A percentile compares a stretch with the other conserved stretches of the same genome.
Evolutionary conservation across 2,888 invertebrate species (phyloP).

Genomic region (Caenorhabditis plicata): DNA sequence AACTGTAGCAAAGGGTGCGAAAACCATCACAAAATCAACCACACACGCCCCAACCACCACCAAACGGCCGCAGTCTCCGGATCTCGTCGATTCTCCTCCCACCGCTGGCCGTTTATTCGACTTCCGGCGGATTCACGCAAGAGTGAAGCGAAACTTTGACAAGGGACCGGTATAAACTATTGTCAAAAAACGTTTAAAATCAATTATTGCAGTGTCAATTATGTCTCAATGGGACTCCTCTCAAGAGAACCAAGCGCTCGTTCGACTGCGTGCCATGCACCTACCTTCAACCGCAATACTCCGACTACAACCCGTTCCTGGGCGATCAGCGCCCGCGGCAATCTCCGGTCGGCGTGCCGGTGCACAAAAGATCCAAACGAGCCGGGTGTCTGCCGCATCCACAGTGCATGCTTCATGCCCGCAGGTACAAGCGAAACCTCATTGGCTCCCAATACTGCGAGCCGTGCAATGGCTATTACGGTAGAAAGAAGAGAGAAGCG

Average conservation of each 20-base stretch:
- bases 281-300: conserved; percentile 49
- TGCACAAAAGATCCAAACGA: conserved; percentile 35
- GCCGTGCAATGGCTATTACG: conserved; percentile 50
- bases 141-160: conserved; percentile 38
- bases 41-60: conserved; percentile 4
- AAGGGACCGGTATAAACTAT: conserved; percentile 1
- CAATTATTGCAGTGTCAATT: conserved; percentile 39
- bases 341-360: conserved; percentile 37
- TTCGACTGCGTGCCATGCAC: conserved; percentile 47
- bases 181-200: neutral
- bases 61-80: conserved; percentile 20
- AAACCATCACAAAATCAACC: conserved; percentile 16
- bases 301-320: conserved; percentile 37
- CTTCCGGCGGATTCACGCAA: conserved; percentile 28
- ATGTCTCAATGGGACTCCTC: conserved; percentile 44
- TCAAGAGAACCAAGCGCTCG: conserved; percentile 44
- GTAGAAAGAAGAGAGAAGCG: conserved; percentile 52
- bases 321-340: conserved; percentile 24
- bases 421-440: conserved; percentile 45
- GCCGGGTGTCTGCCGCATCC: conserved; percentile 54
- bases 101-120: conserved; percentile 43
- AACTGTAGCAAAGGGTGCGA: conserved; percentile 7
- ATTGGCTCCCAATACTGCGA: conserved; percentile 56
- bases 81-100: conserved; percentile 35
- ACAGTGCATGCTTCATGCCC: conserved; percentile 40